These are phyloP conservation scores for Phortica okadai DNA, from an alignment of 2,888 invertebrate species.

Conservation along the genomic window DNA sequence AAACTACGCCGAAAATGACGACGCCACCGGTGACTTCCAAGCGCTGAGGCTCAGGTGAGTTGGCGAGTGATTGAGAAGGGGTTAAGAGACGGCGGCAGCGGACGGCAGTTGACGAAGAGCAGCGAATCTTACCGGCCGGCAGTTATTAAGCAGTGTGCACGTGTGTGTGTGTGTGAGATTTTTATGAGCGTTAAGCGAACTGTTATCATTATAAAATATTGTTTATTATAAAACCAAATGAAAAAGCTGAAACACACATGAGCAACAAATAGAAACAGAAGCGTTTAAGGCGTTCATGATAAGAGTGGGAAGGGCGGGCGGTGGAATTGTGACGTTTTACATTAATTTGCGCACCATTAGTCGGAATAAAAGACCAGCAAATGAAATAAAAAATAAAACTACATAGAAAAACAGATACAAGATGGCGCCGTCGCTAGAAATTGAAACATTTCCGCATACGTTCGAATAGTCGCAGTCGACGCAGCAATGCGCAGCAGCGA, in stretches of 20 bases:
- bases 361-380: conserved; percentile 5
- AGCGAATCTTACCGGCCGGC: background rate
- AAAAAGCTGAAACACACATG: conserved; percentile 32
- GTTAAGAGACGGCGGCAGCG: too few relatives aligned
- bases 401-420: conserved; percentile 25
- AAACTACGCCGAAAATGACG: background rate
- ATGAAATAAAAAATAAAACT: conserved; percentile 47
- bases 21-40: background rate
- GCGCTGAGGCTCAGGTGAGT: too few relatives aligned
- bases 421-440: conserved; percentile 5
- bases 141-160: background rate
- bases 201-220: background rate
- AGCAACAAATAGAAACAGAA: conserved; percentile 39
- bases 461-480: conserved; percentile 55
- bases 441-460: conserved; percentile 66
- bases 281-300: background rate
- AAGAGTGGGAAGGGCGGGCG: too few relatives aligned
- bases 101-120: too few relatives aligned
- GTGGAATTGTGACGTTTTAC: background rate
- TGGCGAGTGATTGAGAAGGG: too few relatives aligned
- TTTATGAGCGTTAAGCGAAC: background rate
- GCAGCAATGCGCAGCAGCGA: conserved; percentile 39
- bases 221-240: background rate
- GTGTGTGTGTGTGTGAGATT: background rate
- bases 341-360: conserved; percentile 14